Evolutionary conservation across 2,888 invertebrate genomes (phyloP).

Genomic region (Lepas anatifera): DNA sequence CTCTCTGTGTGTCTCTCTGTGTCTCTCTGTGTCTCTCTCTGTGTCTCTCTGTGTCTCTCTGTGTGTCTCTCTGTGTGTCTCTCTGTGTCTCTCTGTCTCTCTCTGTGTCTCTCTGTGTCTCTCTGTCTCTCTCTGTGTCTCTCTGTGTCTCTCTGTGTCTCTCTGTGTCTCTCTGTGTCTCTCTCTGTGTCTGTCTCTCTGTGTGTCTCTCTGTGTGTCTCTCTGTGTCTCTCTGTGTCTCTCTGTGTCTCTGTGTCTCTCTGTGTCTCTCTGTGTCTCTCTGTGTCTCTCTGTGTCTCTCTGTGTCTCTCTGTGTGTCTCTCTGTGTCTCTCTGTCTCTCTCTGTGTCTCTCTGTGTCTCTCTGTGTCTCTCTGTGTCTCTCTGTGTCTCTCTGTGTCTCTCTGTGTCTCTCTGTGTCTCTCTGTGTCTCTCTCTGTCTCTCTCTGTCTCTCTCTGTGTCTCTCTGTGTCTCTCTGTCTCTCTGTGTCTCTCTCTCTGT

Average conservation of each 20-base stretch:
- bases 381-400: conserved; percentile 8
- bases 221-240: conserved; percentile 18
- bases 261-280: not conserved
- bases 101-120: not conserved
- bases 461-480: too few relatives aligned
- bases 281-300: not conserved
- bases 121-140: not conserved
- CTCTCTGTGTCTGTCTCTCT: conserved; percentile 15
- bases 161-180: conserved; percentile 15
- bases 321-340: not conserved
- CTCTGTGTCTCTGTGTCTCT: conserved; percentile 17
- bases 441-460: not conserved
- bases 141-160: conserved; percentile 3
- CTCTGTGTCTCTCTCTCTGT: not conserved
- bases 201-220: conserved; percentile 18
- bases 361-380: conserved; percentile 13
- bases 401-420: not conserved
- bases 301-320: not conserved
- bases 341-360: too few relatives aligned
- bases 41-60: not conserved
- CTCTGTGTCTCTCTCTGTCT: not conserved
- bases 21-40: conserved; percentile 28
- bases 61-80: not conserved
- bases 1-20: conserved; percentile 17
- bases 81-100: conserved; percentile 14